phyloP scores from a whole-genome alignment of 2,797 vertebrate genomes.

The Thaleichthys pacificus region DNA sequence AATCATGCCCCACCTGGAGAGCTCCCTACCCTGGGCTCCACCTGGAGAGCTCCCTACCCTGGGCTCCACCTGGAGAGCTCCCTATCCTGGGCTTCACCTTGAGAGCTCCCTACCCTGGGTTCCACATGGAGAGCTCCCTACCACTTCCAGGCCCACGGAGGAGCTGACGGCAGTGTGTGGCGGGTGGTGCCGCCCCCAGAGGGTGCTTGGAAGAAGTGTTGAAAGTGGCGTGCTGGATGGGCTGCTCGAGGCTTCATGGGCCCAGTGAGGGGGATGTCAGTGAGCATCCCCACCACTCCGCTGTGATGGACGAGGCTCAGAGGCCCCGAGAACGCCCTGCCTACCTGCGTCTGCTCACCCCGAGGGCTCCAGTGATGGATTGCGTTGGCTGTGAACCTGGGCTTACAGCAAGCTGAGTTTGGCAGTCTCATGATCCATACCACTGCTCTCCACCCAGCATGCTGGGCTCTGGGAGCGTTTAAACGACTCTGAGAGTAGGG shows the following conservation, averaged over 20 bases:
- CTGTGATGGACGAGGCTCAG: constrained; percentile 60
- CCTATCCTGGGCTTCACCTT: constrained; percentile 29
- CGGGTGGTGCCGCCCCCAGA: constrained; percentile 34
- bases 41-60: not conserved
- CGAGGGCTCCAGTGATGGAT: constrained; percentile 47
- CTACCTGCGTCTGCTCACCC: constrained; percentile 28
- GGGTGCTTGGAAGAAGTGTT: constrained; percentile 57
- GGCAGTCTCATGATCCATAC: no score
- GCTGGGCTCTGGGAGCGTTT: constrained; percentile 10
- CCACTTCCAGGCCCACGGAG: constrained; percentile 44
- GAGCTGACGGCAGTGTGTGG: constrained; percentile 60
- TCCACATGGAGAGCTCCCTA: no score
- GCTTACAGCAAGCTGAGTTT: constrained; percentile 18
- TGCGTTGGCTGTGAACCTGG: not conserved
- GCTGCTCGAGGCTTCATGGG: constrained; percentile 21
- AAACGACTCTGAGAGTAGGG: no score
- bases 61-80: not conserved
- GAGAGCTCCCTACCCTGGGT: constrained; percentile 19
- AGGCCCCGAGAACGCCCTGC: constrained; percentile 43
- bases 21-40: constrained; percentile 6
- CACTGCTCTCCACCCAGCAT: no score
- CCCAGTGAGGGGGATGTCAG: constrained; percentile 61
- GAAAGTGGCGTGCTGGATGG: constrained; percentile 62
- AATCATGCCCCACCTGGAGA: constrained; percentile 36
- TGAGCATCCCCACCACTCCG: constrained; percentile 50